A percentile compares a stretch with the other conserved stretches of the same genome.
These are phyloP conservation scores for Ophiothrix spiculata DNA, from an alignment of 35 echinoderm and acorn worm species.

Conservation along the genomic window DNA sequence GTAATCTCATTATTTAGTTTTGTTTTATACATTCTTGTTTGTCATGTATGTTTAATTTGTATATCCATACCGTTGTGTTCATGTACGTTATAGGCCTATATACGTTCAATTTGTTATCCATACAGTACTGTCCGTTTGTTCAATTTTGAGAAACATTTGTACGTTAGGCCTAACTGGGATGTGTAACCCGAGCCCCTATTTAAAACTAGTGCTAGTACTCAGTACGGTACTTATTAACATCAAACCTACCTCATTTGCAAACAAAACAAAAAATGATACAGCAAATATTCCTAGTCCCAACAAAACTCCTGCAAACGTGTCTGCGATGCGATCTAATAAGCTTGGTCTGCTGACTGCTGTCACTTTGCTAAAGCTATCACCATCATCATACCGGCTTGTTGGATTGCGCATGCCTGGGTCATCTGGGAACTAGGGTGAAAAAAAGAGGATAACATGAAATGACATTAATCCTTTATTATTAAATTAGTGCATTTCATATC, in stretches of 20 bases:
- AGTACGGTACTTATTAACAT: neutral
- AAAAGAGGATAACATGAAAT: neutral
- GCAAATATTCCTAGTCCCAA: neutral
- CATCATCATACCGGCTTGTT: neutral
- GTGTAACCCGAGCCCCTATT: neutral
- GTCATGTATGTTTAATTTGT: too few relatives aligned
- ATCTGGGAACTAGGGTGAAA: conserved; percentile 20
- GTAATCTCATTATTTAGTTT: too few relatives aligned
- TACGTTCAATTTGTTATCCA: too few relatives aligned
- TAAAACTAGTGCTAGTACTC: too few relatives aligned
- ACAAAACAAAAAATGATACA: neutral
- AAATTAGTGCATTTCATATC: neutral
- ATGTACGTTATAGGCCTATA: neutral
- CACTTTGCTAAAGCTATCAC: neutral
- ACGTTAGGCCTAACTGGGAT: neutral
- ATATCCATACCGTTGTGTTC: neutral
- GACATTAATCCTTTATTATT: too few relatives aligned
- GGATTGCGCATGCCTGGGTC: conserved; percentile 30
- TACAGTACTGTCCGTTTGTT: too few relatives aligned
- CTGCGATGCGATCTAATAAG: conserved; percentile 13
- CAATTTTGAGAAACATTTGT: neutral
- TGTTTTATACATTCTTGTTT: too few relatives aligned
- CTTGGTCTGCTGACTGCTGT: neutral
- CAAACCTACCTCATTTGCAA: conserved; percentile 24
- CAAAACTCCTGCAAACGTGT: conserved; percentile 28